Conservation (phyloP, 2,797 vertebrate genomes). For the Poecilia picta region DNA sequence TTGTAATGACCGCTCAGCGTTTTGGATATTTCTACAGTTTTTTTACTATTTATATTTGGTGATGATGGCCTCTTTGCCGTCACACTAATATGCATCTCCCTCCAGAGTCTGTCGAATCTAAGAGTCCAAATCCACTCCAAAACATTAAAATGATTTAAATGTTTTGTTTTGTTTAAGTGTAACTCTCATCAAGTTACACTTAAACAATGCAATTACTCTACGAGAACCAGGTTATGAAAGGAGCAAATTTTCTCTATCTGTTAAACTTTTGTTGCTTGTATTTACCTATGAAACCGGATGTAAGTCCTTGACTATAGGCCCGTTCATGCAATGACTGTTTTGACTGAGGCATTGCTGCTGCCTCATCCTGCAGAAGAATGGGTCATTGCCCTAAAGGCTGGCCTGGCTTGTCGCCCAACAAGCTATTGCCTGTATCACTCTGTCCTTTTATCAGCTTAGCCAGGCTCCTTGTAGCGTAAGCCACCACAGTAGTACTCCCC, state of each 20-base stretch:
- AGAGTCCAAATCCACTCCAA: not conserved
- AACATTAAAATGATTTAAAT: not conserved
- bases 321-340: constrained; percentile 59
- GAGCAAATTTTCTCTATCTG: not conserved
- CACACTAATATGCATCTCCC: too few relatives aligned
- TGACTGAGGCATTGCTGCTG: constrained; percentile 63
- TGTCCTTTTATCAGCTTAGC: constrained; percentile 75
- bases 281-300: constrained; percentile 41
- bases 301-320: constrained; percentile 69
- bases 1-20: not conserved
- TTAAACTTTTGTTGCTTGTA: not conserved
- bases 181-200: not conserved
- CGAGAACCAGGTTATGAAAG: not conserved
- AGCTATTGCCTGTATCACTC: constrained; percentile 71
- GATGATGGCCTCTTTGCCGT: not conserved
- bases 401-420: constrained; percentile 70
- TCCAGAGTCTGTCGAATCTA: not conserved
- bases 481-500: constrained; percentile 59
- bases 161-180: too few relatives aligned
- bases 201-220: not conserved
- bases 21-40: not conserved
- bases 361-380: constrained; percentile 73
- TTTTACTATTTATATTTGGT: not conserved
- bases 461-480: constrained; percentile 68
- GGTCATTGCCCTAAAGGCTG: constrained; percentile 66